Evolutionary conservation across 2,113 vertebrate species (phyloP).

Genomic region (Strix aluco): DNA sequence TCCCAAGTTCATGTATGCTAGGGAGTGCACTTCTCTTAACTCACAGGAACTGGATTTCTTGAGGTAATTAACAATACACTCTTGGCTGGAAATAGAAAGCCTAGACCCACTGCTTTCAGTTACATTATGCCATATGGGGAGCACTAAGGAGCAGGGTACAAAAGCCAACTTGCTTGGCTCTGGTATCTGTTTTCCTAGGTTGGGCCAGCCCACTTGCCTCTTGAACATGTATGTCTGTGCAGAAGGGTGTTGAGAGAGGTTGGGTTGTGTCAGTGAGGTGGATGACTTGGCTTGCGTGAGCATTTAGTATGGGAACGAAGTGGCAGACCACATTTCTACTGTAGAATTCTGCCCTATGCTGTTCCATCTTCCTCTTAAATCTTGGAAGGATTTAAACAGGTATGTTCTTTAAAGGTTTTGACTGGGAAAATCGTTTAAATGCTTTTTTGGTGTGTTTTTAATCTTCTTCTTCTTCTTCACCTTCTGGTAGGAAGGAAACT

Average conservation of each 20-base stretch:
- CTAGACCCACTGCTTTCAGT: not conserved
- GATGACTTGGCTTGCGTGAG: not conserved
- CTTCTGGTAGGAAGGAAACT: not conserved
- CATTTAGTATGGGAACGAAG: not conserved
- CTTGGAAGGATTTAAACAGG: not conserved
- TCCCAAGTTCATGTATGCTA: fast-evolving
- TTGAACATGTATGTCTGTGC: not conserved
- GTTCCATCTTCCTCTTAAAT: not conserved
- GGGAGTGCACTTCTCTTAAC: not conserved
- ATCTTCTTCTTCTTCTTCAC: not conserved
- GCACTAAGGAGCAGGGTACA: not conserved
- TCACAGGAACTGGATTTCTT: not conserved
- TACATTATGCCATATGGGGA: not conserved
- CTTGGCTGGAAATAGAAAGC: not conserved
- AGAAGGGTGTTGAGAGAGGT: not conserved
- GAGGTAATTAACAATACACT: not conserved
- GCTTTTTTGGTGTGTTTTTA: not conserved
- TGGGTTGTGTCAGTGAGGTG: not conserved
- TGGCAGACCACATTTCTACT: not conserved
- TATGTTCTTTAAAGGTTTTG: not conserved
- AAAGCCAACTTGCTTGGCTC: conserved; percentile 9
- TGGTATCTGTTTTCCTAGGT: not conserved
- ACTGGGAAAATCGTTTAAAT: not conserved
- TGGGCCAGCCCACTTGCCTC: not conserved
- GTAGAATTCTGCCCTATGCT: not conserved